Base-by-base conservation (phyloP, 2,113 vertebrate species). In the Ceyx margarethae region DNA sequence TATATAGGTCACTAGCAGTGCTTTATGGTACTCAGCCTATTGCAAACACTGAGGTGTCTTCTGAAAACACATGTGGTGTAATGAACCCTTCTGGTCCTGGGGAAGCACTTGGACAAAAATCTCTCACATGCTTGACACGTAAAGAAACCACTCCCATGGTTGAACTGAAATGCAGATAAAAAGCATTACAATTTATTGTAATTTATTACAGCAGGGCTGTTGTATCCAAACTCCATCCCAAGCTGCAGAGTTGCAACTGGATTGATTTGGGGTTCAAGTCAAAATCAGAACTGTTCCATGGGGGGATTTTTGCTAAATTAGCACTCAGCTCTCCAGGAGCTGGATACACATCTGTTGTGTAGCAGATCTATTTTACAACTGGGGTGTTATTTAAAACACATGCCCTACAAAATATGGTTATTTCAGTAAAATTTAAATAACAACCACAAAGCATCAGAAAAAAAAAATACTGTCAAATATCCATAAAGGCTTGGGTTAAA, bases 391-490 rank as follows among this genome's bases (percentile, higher is more conserved):
- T 65, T 91, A 68, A 91, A 88, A 61, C n/a, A 54, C 9, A 46
- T 6, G 15, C 31, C 72, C 23, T 31, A 76, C 57, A 62, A 83
- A 81, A 83, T 46, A 90, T 1, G 7, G 10, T 22, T 13, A 86
- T 81, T 86, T 89, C 58, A 89, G 65, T 50, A 74, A 86, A 76
- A 65, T 33, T 37, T 75, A 93, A 91, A 76, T n/a, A 90, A 81
- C 20, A 86, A 37, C 58, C 61, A 93, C 46, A 84, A 64, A 81
- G 21, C 17, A 88, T 4, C 57, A 81, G 48, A 94, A 87, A 94
- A 76, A 87, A 94, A 87, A 94, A 87, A 75, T 54, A 54, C 53
- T 54, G 42, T 46, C 53, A 87, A 79, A 82, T 80, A 69, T 37
- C 51, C 37, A 7, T 25, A 64, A 58, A n/a, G 23, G 33, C 42